Base-by-base conservation (phyloP, 2,113 vertebrate species). In the Aix galericulata region DNA sequence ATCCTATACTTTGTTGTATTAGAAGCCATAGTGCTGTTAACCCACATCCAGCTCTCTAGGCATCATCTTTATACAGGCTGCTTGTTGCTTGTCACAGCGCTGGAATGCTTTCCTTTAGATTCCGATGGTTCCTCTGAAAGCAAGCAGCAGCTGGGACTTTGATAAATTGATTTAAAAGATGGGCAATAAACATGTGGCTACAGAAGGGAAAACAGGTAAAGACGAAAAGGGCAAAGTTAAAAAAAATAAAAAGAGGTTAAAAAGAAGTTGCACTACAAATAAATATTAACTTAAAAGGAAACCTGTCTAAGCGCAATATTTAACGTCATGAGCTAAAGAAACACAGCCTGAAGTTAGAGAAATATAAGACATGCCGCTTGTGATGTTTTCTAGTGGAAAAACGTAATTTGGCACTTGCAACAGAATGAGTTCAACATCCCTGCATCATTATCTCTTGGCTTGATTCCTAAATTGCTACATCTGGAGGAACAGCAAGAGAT, bases 401-500 rank as follows among this genome's bases (percentile, higher is more conserved):
- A 94, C 50, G 71, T 73, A 83, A 93, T 94, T 90, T 95, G 96
- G 92, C 94, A 94, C 75, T 96, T 89, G 82, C 72, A 88, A 80
- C 68, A 88, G 87, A 93, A 64, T 32, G 78, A 91, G 63, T 96
- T 91, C 85, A 96, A 93, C 85, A 82, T 90, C 75, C 82, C 82
- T 83, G 79, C 76, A 44, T 89, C 53, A 95, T 90, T 91, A 93
- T 91, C 88, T 90, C 42, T 88, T 95, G 92, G 93, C 90, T 88
- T 62, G n/a, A 69, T 91, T 94, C 92, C 96, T 94, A 86, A 89
- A 91, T 80, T 69, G 63, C 63, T 90, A 77, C 90, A 96, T 93
- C 95, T 96, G 96, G 90, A 94, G 78, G 84, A 96, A 87, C 93
- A 96, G 93, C 85, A 88, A 88, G 90, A 89, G 63, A 80, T 77